Evolutionary conservation across 2,888 invertebrate genomes (phyloP), one percentile per base, ranked within the genome.

Genomic region (Schrankia costaestrigalis): DNA sequence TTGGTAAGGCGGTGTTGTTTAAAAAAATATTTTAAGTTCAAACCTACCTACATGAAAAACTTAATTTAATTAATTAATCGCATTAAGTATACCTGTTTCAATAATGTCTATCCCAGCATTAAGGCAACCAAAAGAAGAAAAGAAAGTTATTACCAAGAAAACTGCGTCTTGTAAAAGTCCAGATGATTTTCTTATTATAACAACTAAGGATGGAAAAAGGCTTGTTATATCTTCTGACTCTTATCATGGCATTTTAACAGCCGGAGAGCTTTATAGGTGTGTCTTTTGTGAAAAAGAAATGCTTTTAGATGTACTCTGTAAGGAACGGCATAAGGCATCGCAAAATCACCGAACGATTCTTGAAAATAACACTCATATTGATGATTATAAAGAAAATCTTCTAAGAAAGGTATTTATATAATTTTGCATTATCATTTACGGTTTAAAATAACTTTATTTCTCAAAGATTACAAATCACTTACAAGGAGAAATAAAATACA

Each of bases 181-280:
- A 0, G 52, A 63, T 15, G 68, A 71, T 27, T 55, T 26, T 34
- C 59, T 79, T 0, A 78, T 82, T 1, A 28, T 83, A 10, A 78
- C 75, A 23, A 39, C 81, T 17, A 75, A 69, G 39, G 62, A 57
- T 15, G 52, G 61, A 1, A 58, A 37, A 5, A 78, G 73, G 36
- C 54, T 83, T 1, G 81, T 82, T 0, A 58, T 83, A 1, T 41
- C 75, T 1, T 70, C 71, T 0, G 80, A 83, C 31, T 52, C 71
- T 0, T 80, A 78, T 38, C 66, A 82, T 32, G 76, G 80, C 0
- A 65, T 82, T 3, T 32, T 80, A n/a, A 65, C 53, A 1, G 47
- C 48, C 0, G 71, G 68, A 1, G 60, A 64, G 0, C 43, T 56
- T 21, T 73, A 59, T 26, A 69, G 65, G 55, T 81, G 81, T 32